Conservation (phyloP, 92 coral and sea anemone genomes). For the Umimayanthus chanpuru region DNA sequence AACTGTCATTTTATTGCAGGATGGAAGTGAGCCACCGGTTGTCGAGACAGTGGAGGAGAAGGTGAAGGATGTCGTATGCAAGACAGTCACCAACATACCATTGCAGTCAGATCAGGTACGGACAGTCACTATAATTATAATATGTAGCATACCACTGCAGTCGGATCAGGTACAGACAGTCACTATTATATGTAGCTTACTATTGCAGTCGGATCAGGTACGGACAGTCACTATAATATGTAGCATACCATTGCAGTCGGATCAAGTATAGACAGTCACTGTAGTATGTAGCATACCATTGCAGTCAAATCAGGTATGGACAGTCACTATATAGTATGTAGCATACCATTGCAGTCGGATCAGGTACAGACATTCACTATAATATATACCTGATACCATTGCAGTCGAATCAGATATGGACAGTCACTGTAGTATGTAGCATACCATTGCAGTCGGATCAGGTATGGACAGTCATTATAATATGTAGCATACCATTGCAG, state of each 20-base stretch:
- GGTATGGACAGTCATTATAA: background rate
- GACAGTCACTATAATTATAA: conserved; percentile 13
- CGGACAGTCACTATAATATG: background rate
- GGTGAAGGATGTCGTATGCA: conserved; percentile 95
- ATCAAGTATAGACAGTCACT: no score
- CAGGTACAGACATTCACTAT: conserved; percentile 70
- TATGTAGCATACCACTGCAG: conserved; percentile 60
- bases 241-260: no score
- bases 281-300: no score
- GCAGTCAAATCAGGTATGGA: no score
- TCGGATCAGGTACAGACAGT: background rate
- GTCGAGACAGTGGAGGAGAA: conserved; percentile 88
- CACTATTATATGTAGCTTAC: no score
- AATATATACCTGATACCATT: conserved; percentile 58
- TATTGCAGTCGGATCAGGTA: background rate
- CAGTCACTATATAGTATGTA: conserved; percentile 1
- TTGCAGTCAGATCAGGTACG: conserved; percentile 45
- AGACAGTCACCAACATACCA: conserved; percentile 90
- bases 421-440: conserved; percentile 17
- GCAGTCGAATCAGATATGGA: conserved; percentile 24
- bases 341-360: conserved; percentile 62
- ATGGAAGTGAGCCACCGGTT: conserved; percentile 67
- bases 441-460: conserved; percentile 59
- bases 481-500: no score
- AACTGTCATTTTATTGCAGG: conserved; percentile 36